These are phyloP conservation scores for Pammene aurita DNA, from an alignment of 2,888 invertebrate genomes.

Conservation along the genomic window DNA sequence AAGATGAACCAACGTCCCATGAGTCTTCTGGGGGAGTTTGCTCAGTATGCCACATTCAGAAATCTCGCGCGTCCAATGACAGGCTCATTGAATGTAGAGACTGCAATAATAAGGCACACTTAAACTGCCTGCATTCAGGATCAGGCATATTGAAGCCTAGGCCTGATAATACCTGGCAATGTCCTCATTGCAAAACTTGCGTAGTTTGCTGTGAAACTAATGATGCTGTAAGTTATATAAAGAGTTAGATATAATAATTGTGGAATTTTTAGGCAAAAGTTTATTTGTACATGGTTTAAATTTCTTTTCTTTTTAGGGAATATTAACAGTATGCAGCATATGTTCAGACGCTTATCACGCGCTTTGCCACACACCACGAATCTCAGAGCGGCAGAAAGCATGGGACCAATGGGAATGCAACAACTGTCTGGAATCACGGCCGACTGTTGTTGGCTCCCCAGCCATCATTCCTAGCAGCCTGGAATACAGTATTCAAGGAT, in stretches of 20 bases:
- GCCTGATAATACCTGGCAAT: conserved; percentile 91
- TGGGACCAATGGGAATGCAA: conserved; percentile 88
- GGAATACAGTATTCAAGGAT: conserved; percentile 60
- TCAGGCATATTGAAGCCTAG: conserved; percentile 85
- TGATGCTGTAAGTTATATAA: conserved; percentile 84
- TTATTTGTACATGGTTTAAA: not conserved
- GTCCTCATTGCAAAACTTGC: conserved; percentile 95
- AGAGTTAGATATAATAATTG: not conserved
- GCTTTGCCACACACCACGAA: conserved; percentile 89
- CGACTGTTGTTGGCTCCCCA: conserved; percentile 67
- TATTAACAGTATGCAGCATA: conserved; percentile 89
- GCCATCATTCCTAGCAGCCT: conserved; percentile 63
- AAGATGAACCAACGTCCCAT: conserved; percentile 68
- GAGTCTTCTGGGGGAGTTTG: conserved; percentile 84
- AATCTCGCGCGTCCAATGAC: conserved; percentile 84
- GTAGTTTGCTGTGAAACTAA: conserved; percentile 90
- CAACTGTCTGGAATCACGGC: conserved; percentile 83
- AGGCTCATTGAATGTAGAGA: conserved; percentile 87
- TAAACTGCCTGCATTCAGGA: conserved; percentile 86
- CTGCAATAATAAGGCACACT: conserved; percentile 89
- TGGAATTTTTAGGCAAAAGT: not conserved
- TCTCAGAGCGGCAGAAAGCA: conserved; percentile 82
- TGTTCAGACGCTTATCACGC: conserved; percentile 94
- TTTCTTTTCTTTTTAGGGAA: conserved; percentile 77
- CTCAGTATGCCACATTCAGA: conserved; percentile 84